Conservation (phyloP, 2,888 invertebrate genomes). For the Ochropacha duplaris region DNA sequence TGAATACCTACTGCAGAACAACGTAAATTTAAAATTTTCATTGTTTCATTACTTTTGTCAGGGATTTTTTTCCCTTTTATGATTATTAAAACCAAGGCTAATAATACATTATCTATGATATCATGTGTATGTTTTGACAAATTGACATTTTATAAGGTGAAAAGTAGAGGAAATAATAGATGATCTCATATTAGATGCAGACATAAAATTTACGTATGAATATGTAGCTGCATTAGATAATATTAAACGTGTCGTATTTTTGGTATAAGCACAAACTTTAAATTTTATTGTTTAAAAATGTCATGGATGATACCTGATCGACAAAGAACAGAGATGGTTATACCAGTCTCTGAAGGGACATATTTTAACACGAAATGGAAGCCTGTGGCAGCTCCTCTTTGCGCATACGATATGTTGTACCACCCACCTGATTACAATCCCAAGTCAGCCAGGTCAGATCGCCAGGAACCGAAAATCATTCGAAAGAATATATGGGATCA, state of each 20-base stretch:
- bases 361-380: conserved; percentile 69
- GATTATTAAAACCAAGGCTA: no score
- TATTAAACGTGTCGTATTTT: neutral
- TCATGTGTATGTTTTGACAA: no score
- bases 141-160: no score
- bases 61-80: no score
- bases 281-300: conserved; percentile 12
- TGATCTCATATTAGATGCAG: no score
- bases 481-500: conserved; percentile 71
- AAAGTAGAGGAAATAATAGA: no score
- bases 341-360: conserved; percentile 62
- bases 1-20: no score
- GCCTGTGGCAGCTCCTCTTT: conserved; percentile 46
- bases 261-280: neutral
- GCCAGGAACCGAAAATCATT: conserved; percentile 69
- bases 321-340: conserved; percentile 59
- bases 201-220: neutral
- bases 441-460: conserved; percentile 67
- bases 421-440: conserved; percentile 77
- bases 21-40: no score
- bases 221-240: neutral
- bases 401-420: conserved; percentile 73
- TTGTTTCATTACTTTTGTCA: no score
- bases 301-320: conserved; percentile 37
- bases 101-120: no score